Base-by-base conservation (phyloP, 2,113 vertebrate species). In the Paracanthobrama guichenoti region DNA sequence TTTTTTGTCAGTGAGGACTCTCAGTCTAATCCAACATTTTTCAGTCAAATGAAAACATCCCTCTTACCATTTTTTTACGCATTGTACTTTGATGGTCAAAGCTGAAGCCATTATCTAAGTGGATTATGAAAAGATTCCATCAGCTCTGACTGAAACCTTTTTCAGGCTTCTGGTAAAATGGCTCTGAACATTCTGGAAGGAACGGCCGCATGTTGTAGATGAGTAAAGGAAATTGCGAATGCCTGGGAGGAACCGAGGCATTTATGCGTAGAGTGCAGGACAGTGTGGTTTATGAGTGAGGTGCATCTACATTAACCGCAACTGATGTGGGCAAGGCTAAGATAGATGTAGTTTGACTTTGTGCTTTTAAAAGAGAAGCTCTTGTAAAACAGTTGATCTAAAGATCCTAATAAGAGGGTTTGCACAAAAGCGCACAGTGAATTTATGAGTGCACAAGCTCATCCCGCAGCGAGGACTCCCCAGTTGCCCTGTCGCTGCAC, bases 21-120 rank as follows among this genome's bases (percentile, higher is more conserved):
- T 79, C 55, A 75, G 69, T 53, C 80, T 72, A 48, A 86, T 89
- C 84, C 79, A 48, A 86, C 39, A 42, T 84, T 87, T 87, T 89
- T 89, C 84, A 91, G 77, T 92, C 87, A 87, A 75, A 89, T 79
- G 14, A 73, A 83, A 81, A 84, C 85, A 78, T 89, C 85, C 89
- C 67, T 89, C 85, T 91, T 88, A 79, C 67, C n/a, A 50, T 73
- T 50, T 71, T 71, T 83, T 60, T 64, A 13, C 48, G 73, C 84
- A 85, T 86, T 55, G 60, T 80, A 80, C 83, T 88, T 90, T 89
- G 86, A 92, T 88, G 67, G n/a, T 79, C 79, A 85, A 48, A 77
- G 59, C 79, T 72, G 24, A 79, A 79, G 46, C 69, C 22, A 60
- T 84, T 84, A 72, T 86, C 81, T 83, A 81, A 88, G 81, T 86